phyloP scores from a whole-genome alignment of 2,113 vertebrate genomes.

The Bothrops jararaca region DNA sequence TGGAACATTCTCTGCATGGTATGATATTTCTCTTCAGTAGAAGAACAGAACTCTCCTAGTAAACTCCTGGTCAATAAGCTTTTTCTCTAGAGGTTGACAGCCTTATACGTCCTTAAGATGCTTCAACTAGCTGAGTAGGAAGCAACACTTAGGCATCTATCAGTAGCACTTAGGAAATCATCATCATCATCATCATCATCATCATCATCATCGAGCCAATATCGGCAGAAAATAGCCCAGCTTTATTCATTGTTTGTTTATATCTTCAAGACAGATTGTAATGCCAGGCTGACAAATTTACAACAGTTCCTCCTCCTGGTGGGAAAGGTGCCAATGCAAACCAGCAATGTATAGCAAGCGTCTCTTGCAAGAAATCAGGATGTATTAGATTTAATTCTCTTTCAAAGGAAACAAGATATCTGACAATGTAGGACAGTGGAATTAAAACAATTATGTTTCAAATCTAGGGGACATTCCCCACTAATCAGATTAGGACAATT shows the following conservation, averaged over 20 bases:
- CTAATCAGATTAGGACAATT: slow-evolving; percentile 33
- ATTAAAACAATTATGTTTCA: slow-evolving; percentile 13
- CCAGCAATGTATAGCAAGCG: background rate
- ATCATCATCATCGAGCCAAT: background rate
- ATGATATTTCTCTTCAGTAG: background rate
- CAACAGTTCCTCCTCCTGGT: background rate
- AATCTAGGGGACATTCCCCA: slow-evolving; percentile 7
- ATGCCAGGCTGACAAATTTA: fast-evolving
- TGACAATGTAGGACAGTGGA: slow-evolving; percentile 9
- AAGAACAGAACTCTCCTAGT: background rate
- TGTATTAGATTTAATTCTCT: background rate
- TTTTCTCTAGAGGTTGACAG: background rate
- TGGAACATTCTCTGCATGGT: background rate
- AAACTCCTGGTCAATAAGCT: background rate
- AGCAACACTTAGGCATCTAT: background rate
- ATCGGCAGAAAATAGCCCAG: background rate
- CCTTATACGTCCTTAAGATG: background rate
- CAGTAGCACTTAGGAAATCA: background rate
- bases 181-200: background rate
- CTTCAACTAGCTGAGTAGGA: background rate
- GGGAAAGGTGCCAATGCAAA: fast-evolving
- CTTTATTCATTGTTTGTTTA: background rate
- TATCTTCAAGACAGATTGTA: fast-evolving
- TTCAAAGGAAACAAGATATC: slow-evolving; percentile 2
- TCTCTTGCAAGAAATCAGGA: fast-evolving